Base-by-base conservation (phyloP, 92 coral and sea anemone genomes). In the Siderastrea radians region DNA sequence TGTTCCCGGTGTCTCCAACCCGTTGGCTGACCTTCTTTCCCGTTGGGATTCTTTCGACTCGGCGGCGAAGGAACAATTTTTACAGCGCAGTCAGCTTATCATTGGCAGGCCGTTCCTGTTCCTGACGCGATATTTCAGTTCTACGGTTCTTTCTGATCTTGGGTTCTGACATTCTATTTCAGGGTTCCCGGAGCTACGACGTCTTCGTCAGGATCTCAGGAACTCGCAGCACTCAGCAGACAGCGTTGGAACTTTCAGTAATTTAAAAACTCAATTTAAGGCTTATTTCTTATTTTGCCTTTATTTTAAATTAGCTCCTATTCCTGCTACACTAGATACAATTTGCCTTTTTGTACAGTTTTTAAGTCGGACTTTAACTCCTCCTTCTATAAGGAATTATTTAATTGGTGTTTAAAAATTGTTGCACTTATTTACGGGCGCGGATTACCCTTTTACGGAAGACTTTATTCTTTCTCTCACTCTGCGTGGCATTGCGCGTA, bases 241-340 rank as follows among this genome's bases (percentile, higher is more conserved):
- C 38, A 26, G 38, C 38, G 38, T 0, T 26, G 38, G 0, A 26
- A 26, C 38, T 26, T 26, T 26, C 38, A 26, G 38, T 26, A 26
- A 26, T 26, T 26, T 26, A 26, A 26, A 26, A 26, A 26, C 38
- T 26, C 38, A 26, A 26, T 26, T 26, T 26, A 26, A 26, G 38
- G 76, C 86, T n/a, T 81, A 3, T 60, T 81, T 81, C 26, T 51
- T 81, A 7, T 69, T 81, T 69, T 66, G 86, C 68, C 48, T 47
- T 3, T 81, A 81, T 69, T 26, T 26, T 26, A 26, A 26, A 26
- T 26, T 26, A 26, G 38, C 38, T 26, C 38, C 38, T 26, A 26
- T 81, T 81, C 86, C 86, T 5, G 86, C 86, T 3, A 64, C 14
- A 9, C 50, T 81, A 69, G 86, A 81, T 17, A 81, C 86, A 11